A percentile compares a stretch with the other conserved stretches of the same genome.
phyloP scores from a whole-genome alignment of 2,113 vertebrate genomes.

The Cyanoderma ruficeps region DNA sequence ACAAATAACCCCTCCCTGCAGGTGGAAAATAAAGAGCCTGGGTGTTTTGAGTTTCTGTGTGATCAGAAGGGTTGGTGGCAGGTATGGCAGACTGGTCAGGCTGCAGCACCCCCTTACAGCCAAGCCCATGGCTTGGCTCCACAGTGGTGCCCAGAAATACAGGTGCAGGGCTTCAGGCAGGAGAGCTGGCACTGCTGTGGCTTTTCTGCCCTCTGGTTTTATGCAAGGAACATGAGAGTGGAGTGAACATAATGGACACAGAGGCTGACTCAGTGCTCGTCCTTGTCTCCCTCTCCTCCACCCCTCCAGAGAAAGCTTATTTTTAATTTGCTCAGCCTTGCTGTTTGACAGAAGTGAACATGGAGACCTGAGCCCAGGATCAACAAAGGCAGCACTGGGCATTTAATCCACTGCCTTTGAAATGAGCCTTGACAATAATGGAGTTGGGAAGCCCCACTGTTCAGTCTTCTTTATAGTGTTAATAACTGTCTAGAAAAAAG shows the following conservation, averaged over 20 bases:
- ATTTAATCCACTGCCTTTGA: constrained; percentile 66
- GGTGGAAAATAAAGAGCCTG: constrained; percentile 42
- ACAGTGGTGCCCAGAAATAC: too few species aligned
- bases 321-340: constrained; percentile 20
- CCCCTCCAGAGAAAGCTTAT: background rate
- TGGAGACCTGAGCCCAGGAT: constrained; percentile 58
- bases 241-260: background rate
- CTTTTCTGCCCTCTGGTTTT: too few species aligned
- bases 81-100: background rate
- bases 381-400: constrained; percentile 62
- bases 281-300: background rate
- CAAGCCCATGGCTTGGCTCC: too few species aligned
- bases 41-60: constrained; percentile 31
- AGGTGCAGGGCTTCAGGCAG: too few species aligned
- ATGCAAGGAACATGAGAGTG: background rate
- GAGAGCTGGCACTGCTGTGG: too few species aligned
- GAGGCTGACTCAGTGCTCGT: background rate
- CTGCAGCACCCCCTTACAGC: background rate
- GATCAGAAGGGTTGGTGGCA: background rate
- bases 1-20: constrained; percentile 64
- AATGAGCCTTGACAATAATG: constrained; percentile 54
- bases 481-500: constrained; percentile 70
- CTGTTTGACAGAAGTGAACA: background rate
- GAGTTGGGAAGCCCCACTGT: constrained; percentile 66
- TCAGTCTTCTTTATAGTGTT: constrained; percentile 69